A percentile compares a stretch with the other conserved stretches of the same genome.
These are phyloP conservation scores for Coendou prehensilis DNA, from an alignment of 2,797 vertebrate species.

Conservation along the genomic window DNA sequence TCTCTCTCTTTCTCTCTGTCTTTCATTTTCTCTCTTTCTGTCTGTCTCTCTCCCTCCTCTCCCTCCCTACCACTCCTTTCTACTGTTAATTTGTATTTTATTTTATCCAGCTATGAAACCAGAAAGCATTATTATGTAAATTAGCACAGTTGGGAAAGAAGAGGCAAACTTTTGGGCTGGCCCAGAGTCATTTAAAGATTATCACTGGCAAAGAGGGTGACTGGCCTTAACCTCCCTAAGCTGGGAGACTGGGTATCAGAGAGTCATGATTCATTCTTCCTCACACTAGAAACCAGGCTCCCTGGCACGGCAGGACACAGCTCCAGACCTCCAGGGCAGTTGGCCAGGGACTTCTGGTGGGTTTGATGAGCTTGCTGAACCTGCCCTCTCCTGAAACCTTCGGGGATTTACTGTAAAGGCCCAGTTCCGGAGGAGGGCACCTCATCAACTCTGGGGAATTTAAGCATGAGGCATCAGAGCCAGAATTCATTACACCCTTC, in stretches of 20 bases:
- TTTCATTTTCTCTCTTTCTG: not conserved
- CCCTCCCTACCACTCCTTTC: not conserved
- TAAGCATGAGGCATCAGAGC: conserved; percentile 30
- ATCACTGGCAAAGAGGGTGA: conserved; percentile 11
- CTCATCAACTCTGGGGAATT: conserved; percentile 19
- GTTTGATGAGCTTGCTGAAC: not conserved
- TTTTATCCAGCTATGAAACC: conserved; percentile 49
- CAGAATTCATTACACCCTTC: conserved; percentile 22
- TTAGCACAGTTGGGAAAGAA: conserved; percentile 12
- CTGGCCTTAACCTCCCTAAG: not conserved
- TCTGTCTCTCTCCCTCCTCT: not conserved
- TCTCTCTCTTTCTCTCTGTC: not conserved
- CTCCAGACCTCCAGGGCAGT: not conserved
- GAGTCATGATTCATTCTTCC: conserved; percentile 62
- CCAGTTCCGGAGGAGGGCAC: not conserved
- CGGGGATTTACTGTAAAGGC: conserved; percentile 14
- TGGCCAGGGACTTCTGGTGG: conserved; percentile 17
- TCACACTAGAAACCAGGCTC: conserved; percentile 56
- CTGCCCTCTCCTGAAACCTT: not conserved
- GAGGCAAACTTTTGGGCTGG: not conserved
- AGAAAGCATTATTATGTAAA: not conserved
- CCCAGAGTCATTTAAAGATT: conserved; percentile 45
- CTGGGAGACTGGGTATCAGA: not conserved
- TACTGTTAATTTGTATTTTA: not conserved
- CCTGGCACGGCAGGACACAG: not conserved